A percentile compares a stretch with the other conserved stretches of the same genome.
These are phyloP conservation scores for Anabas testudineus DNA, from an alignment of 2,797 vertebrate species.

Conservation along the genomic window DNA sequence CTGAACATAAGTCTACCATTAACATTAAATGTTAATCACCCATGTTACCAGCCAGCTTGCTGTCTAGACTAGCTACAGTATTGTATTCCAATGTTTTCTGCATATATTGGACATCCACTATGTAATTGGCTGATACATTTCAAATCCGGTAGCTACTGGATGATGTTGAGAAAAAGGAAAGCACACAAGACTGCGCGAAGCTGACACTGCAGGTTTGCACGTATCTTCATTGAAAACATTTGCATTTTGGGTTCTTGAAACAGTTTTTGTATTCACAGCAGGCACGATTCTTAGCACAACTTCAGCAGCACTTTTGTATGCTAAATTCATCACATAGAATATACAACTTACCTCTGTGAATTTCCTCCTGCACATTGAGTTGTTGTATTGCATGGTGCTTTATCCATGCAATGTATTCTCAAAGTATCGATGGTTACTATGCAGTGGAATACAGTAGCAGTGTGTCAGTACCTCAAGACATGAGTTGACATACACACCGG, in stretches of 20 bases:
- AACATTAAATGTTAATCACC: constrained; percentile 83
- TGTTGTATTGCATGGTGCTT: constrained; percentile 29
- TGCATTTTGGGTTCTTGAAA: constrained; percentile 46
- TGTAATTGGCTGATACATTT: constrained; percentile 25
- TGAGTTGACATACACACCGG: constrained; percentile 50
- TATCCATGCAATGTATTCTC: constrained; percentile 50
- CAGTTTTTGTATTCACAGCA: constrained; percentile 42
- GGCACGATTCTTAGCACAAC: constrained; percentile 47
- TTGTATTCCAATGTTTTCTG: constrained; percentile 41
- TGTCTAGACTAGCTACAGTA: constrained; percentile 28
- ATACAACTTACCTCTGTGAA: constrained; percentile 51
- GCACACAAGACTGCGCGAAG: constrained; percentile 3
- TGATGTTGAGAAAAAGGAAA: constrained; percentile 20
- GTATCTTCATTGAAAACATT: constrained; percentile 44
- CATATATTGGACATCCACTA: constrained; percentile 25
- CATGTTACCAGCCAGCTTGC: constrained; percentile 62
- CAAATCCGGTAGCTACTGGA: constrained; percentile 24
- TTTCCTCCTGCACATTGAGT: constrained; percentile 42
- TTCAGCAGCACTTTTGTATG: constrained; percentile 58
- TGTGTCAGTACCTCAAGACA: constrained; percentile 59
- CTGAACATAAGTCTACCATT: constrained; percentile 80
- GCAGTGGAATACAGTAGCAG: constrained; percentile 34
- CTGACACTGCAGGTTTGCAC: constrained; percentile 20
- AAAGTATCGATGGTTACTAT: constrained; percentile 38
- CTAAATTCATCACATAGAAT: constrained; percentile 58